phyloP scores from a whole-genome alignment of 2,113 vertebrate genomes.

The Sporophila hypoxantha region DNA sequence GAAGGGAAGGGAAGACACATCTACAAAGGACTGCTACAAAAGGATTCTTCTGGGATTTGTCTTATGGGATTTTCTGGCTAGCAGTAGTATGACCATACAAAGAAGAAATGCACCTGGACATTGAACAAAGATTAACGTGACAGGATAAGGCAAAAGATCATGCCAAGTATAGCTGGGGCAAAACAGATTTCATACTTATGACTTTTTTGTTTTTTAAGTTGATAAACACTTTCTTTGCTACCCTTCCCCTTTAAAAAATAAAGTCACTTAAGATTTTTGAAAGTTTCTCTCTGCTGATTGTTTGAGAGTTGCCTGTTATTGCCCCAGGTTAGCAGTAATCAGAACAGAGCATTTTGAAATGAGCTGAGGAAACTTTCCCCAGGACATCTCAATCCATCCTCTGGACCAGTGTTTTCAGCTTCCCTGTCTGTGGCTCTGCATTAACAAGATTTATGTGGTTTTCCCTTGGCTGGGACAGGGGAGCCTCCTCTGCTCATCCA shows the following conservation, averaged over 20 bases:
- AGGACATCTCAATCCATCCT: neutral
- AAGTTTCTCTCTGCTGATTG: neutral
- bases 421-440: neutral
- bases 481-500: neutral
- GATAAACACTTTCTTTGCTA: neutral
- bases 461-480: neutral
- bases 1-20: neutral
- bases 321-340: neutral
- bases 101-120: neutral
- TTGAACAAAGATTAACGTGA: neutral
- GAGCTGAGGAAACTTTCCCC: neutral
- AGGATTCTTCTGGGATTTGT: neutral
- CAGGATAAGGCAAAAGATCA: neutral
- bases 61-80: neutral
- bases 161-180: neutral
- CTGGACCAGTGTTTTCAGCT: neutral
- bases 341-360: neutral
- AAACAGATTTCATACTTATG: neutral
- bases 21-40: neutral
- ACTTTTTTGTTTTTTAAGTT: neutral
- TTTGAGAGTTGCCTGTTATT: neutral
- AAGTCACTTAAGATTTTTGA: neutral
- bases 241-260: neutral
- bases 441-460: neutral
- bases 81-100: neutral